A percentile compares a stretch with the other conserved stretches of the same genome.
Conservation (phyloP, 2,113 vertebrate species). For the Corvus moneduloides region DNA sequence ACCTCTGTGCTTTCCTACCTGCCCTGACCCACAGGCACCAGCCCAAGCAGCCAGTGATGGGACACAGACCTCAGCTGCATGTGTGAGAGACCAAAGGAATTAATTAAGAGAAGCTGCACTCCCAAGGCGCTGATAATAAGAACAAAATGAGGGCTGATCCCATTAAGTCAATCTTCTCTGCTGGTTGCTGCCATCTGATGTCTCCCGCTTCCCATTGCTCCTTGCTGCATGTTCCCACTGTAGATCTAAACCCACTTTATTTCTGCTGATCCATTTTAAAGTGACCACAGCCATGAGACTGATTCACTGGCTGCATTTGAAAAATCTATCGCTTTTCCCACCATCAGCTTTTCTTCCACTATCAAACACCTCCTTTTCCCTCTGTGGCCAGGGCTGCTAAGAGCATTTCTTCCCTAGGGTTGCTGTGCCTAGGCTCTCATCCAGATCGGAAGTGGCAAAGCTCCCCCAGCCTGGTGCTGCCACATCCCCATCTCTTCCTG, state of each 20-base stretch:
- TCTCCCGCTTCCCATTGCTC: background rate
- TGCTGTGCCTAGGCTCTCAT: background rate
- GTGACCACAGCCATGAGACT: background rate
- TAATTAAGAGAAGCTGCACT: background rate
- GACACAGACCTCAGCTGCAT: background rate
- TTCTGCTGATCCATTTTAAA: background rate
- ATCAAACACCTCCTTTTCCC: background rate
- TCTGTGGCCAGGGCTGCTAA: background rate
- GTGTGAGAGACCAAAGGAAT: background rate
- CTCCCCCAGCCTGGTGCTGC: background rate
- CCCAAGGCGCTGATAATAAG: constrained; percentile 14
- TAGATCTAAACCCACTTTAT: background rate
- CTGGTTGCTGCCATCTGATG: background rate
- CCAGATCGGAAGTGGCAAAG: background rate
- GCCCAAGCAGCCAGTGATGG: background rate
- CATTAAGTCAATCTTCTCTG: constrained; percentile 11
- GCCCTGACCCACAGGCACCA: background rate
- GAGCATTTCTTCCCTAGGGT: background rate
- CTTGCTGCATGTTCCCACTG: accelerated
- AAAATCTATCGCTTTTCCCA: background rate
- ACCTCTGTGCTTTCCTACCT: accelerated
- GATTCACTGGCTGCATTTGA: background rate
- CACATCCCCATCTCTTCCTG: background rate
- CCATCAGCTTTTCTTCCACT: background rate
- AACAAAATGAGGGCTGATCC: background rate